Base-by-base conservation (phyloP, 2,113 vertebrate species). In the Perca schrenkii region DNA sequence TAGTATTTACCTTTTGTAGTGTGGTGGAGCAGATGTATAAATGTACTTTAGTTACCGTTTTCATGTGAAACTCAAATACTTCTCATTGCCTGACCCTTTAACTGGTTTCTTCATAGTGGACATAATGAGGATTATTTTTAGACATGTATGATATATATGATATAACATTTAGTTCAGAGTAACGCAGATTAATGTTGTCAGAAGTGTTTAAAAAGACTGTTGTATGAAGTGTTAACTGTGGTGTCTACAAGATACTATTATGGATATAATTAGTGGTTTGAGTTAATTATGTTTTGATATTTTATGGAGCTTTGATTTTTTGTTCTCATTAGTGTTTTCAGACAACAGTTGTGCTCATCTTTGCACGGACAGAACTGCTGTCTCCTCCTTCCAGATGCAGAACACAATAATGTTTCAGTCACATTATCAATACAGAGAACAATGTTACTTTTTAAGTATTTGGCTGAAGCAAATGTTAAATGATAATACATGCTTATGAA, bases 261-360 rank as follows among this genome's bases (percentile, higher is more conserved):
- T 4, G 6, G n/a, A 19, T 49, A 12, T 77, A 66, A 82, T 84
- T 84, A 70, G 49, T 66, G 62, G 57, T 70, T 21, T 31, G n/a
- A 46, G n/a, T 53, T 71, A 57, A 19, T 77, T 25, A 34, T 62
- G 5, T 34, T 25, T 47, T 34, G 12, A 57, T 40, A 58, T 64
- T 74, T 53, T 21, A 36, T 43, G 16, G 13, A 40, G 57, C 28
- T 72, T 68, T 56, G 8, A 53, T 78, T 47, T 22, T 22, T 47
- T 22, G 8, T 36, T 19, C 0, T 34, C 22, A 63, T 28, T 6
- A 22, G 16, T 36, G 43, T 67, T 69, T 76, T 78, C 17, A 56
- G 40, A 21, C 53, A 67, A 46, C 43, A 74, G 16, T 10, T 16
- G 1, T 21, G 47, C 25, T 56, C 16, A 4, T 61, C 17, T 74